phyloP scores from a whole-genome alignment of 2,113 vertebrate genomes.

The Accipiter cooperii region DNA sequence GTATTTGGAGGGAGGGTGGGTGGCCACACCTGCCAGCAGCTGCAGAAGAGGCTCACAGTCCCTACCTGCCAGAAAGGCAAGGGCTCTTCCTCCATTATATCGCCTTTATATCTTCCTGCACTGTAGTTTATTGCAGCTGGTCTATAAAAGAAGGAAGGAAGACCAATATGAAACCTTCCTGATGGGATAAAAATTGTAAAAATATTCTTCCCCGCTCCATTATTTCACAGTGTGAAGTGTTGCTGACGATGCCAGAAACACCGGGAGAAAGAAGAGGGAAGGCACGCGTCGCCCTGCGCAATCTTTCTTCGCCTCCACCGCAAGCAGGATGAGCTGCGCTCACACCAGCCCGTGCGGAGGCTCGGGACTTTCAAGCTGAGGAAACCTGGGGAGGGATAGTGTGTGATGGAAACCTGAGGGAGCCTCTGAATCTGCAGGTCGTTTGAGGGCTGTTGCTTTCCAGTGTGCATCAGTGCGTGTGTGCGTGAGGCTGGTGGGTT shows the following conservation, averaged over 20 bases:
- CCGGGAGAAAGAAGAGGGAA: background rate
- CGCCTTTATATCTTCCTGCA: background rate
- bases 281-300: background rate
- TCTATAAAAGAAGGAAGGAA: background rate
- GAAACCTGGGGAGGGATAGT: background rate
- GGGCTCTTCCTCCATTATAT: background rate
- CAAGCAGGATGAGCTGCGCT: background rate
- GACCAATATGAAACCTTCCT: background rate
- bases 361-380: background rate
- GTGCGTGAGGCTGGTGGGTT: accelerated
- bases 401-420: background rate
- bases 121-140: background rate
- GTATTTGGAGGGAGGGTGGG: background rate
- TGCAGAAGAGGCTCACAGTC: background rate
- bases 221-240: background rate
- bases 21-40: background rate
- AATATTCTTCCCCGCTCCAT: background rate
- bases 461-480: accelerated
- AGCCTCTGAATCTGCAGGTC: background rate
- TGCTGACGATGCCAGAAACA: background rate
- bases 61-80: background rate
- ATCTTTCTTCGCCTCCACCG: accelerated
- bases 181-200: background rate
- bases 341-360: accelerated
- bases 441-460: background rate